A percentile compares a stretch with the other conserved stretches of the same genome.
Evolutionary conservation across 2,113 vertebrate genomes (phyloP).

Genomic region (Boulengeromyrus knoepffleri): DNA sequence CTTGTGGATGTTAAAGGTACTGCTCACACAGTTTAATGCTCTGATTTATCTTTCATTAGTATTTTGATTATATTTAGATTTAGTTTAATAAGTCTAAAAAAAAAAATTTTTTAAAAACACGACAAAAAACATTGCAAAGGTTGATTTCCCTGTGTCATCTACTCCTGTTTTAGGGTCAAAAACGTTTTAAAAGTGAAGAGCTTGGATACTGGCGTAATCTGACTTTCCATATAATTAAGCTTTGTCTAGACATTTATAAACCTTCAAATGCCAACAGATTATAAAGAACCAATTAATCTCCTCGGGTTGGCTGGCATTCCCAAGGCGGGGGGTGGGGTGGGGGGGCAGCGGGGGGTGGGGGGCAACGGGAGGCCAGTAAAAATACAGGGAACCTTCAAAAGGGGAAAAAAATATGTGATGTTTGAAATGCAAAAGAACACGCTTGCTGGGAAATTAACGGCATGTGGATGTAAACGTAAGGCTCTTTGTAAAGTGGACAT

Average conservation of each 20-base stretch:
- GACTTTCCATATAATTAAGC: slow-evolving; percentile 34
- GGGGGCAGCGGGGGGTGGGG: background rate
- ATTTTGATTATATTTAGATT: background rate
- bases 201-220: background rate
- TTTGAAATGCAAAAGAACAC: background rate
- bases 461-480: background rate
- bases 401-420: background rate
- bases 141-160: background rate
- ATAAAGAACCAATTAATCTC: slow-evolving; percentile 40
- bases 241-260: slow-evolving; percentile 43
- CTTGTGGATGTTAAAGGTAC: background rate
- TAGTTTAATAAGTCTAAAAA: background rate
- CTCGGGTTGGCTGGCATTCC: slow-evolving; percentile 23
- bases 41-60: background rate
- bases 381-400: background rate
- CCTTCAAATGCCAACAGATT: slow-evolving; percentile 37
- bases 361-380: background rate
- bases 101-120: background rate
- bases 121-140: background rate
- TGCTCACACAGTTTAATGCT: background rate
- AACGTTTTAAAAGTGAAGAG: slow-evolving; percentile 20
- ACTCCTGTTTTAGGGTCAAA: slow-evolving; percentile 6
- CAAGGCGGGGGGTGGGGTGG: background rate
- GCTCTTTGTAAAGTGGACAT: background rate
- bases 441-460: background rate